A percentile compares a stretch with the other conserved stretches of the same genome.
Conservation (phyloP, 30 jellyfish, hydroid and myxozoan species). For the Euphysa ruthae region DNA sequence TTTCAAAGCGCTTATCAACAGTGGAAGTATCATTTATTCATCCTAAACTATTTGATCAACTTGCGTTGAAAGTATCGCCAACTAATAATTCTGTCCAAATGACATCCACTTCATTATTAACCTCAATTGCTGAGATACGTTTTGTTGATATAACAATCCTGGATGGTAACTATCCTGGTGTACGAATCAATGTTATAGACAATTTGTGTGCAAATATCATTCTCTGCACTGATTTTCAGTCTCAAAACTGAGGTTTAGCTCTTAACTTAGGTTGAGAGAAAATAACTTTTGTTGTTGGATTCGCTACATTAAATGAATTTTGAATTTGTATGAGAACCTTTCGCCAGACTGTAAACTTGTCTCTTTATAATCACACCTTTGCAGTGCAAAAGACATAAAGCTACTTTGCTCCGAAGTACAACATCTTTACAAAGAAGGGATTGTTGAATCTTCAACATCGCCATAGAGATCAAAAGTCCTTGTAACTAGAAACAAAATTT, state of each 20-base stretch:
- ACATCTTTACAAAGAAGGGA: neutral
- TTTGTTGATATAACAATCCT: too few species aligned
- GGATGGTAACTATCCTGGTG: conserved; percentile 1
- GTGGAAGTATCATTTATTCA: neutral
- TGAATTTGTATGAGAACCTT: too few species aligned
- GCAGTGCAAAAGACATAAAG: neutral
- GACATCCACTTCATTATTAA: neutral
- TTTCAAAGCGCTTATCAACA: neutral
- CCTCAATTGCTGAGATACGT: neutral
- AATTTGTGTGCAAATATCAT: neutral
- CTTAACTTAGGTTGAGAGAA: neutral
- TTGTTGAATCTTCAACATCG: neutral
- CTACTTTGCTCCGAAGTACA: neutral
- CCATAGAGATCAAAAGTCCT: neutral
- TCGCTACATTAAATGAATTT: neutral
- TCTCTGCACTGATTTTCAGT: neutral
- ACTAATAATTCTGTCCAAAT: neutral
- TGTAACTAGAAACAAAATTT: neutral
- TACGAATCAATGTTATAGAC: neutral
- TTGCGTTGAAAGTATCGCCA: neutral
- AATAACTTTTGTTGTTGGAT: neutral
- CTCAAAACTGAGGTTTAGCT: too few species aligned
- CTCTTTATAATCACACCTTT: too few species aligned
- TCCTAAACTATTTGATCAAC: neutral
- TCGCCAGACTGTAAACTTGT: neutral